A percentile compares a stretch with the other conserved stretches of the same genome.
Evolutionary conservation across 2,113 vertebrate species (phyloP).

Genomic region (Scortum barcoo): DNA sequence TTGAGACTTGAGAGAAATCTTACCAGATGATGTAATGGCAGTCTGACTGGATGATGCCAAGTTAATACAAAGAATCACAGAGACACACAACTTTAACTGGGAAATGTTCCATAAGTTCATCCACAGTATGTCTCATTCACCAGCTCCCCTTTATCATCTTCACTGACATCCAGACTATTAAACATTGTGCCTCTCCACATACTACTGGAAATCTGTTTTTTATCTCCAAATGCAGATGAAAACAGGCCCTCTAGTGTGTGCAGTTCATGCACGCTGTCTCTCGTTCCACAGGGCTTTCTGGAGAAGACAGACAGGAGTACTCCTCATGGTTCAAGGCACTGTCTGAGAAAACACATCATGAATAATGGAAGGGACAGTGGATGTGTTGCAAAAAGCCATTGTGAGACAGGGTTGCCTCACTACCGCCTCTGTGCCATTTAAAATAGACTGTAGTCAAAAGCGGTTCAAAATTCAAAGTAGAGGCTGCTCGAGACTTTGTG

Average conservation of each 20-base stretch:
- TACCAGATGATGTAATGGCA: slow-evolving; percentile 29
- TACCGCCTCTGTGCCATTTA: slow-evolving; percentile 48
- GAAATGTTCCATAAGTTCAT: slow-evolving; percentile 34
- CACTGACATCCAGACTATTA: slow-evolving; percentile 12
- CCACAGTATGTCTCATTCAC: slow-evolving; percentile 25
- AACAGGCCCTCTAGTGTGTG: slow-evolving; percentile 51
- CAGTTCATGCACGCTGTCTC: slow-evolving; percentile 37
- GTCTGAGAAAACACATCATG: slow-evolving; percentile 75
- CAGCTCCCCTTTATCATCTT: slow-evolving; percentile 22
- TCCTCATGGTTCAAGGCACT: slow-evolving; percentile 64
- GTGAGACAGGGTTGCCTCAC: slow-evolving; percentile 52
- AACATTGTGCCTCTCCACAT: slow-evolving; percentile 18
- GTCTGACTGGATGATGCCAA: slow-evolving; percentile 22
- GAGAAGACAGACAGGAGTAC: slow-evolving; percentile 65
- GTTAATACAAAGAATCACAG: slow-evolving; percentile 14
- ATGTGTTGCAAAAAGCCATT: slow-evolving; percentile 67
- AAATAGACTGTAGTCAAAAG: slow-evolving; percentile 42
- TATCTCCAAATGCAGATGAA: slow-evolving; percentile 46
- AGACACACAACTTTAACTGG: slow-evolving; percentile 28
- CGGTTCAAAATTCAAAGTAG: slow-evolving; percentile 18
- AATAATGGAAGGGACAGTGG: slow-evolving; percentile 73
- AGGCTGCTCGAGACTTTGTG: slow-evolving; percentile 6
- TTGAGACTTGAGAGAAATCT: slow-evolving; percentile 20
- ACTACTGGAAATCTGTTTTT: slow-evolving; percentile 49
- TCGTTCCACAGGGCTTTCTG: slow-evolving; percentile 50